Base-by-base conservation (phyloP, 2,888 invertebrate genomes). In the Malthinus flaveolus region DNA sequence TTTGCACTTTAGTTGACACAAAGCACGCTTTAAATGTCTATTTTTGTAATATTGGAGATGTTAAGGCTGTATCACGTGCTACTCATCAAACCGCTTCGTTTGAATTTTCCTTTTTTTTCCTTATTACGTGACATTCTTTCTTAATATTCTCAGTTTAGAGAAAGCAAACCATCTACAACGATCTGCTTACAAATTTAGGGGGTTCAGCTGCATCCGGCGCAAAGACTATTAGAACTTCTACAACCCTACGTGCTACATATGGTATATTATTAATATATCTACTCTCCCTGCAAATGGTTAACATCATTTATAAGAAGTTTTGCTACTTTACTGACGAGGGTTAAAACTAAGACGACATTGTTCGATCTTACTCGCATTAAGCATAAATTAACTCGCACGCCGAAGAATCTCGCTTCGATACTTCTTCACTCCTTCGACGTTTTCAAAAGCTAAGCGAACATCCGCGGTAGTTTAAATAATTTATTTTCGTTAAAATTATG, bases 91-190 rank as follows among this genome's bases (percentile, higher is more conserved):
- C 39, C 54, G 47, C 47, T 50, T 50, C 56, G 56, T 56, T 56
- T 48, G 35, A 48, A 48, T 48, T 35, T 48, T 35, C 48, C 15
- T 13, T 48, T 48, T 33, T 32, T 15, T 39, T 39, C 13, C 15
- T 35, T 48, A 34, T 42, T 49, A 55, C 56, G 56, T 50, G 56
- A 50, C 56, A 49, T 56, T 56, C 50, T 50, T 45, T 34, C 50
- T 35, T 50, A 54, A 52, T 47, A 48, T 54, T 54, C 34, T 39
- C 47, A 42, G 37, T 39, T 54, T 54, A 48, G 47, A 36, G 37
- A 36, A 35, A 32, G 37, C 32, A 46, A 12, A 52, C 44, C 45
- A 45, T 44, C 54, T 47, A 33, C 54, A 37, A 48, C 47, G 47
- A 54, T 47, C 32, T 33, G 50, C 42, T 54, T 54, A 48, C 54